Conservation (phyloP, 2,797 vertebrate genomes). For the Spinus olivaceus region DNA sequence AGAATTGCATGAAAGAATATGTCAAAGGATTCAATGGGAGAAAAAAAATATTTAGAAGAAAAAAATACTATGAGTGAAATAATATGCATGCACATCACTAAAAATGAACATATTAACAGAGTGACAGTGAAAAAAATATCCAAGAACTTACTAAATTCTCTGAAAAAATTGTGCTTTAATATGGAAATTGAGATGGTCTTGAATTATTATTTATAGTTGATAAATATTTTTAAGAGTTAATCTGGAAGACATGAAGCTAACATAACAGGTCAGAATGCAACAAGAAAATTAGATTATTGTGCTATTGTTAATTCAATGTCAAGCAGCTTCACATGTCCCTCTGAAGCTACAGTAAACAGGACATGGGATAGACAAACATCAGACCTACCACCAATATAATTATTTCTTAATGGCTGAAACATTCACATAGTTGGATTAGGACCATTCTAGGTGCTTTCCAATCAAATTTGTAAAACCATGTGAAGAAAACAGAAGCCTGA, state of each 20-base stretch:
- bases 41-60: not conserved
- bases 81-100: not conserved
- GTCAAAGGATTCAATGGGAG: not conserved
- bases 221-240: not conserved
- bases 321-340: not conserved
- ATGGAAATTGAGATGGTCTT: not conserved
- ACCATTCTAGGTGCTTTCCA: not conserved
- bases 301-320: not conserved
- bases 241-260: not conserved
- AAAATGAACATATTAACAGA: not conserved
- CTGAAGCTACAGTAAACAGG: not conserved
- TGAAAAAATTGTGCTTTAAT: not conserved
- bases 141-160: not conserved
- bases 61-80: not conserved
- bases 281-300: not conserved
- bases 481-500: not conserved
- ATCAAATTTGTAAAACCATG: not conserved
- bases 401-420: not conserved
- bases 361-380: not conserved
- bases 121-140: not conserved
- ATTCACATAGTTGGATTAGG: not conserved
- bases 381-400: not conserved
- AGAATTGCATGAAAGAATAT: not conserved
- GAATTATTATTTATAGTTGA: not conserved
- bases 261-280: not conserved